These are phyloP conservation scores for Solenopsis fugax DNA, from an alignment of 1,140 invertebrate genomes.

Conservation along the genomic window DNA sequence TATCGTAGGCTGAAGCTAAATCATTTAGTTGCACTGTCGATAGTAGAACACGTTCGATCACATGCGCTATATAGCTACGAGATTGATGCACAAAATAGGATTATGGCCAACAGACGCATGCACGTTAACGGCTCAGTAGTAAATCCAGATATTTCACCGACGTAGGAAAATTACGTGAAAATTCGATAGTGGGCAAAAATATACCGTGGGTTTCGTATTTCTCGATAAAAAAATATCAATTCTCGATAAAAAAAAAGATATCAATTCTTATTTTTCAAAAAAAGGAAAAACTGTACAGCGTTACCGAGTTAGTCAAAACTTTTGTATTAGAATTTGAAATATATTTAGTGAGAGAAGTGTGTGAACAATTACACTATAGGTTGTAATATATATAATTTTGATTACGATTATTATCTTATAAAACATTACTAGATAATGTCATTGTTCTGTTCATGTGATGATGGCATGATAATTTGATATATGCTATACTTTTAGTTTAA, in stretches of 20 bases:
- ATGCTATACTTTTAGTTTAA: neutral
- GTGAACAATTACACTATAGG: neutral
- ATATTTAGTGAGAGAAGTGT: neutral
- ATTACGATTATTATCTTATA: constrained; percentile 6
- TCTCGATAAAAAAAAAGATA: constrained; percentile 29
- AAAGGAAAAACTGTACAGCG: neutral
- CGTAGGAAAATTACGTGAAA: constrained; percentile 49
- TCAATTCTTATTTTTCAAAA: neutral
- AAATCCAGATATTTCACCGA: constrained; percentile 63
- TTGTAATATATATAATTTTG: neutral
- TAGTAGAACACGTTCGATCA: constrained; percentile 37
- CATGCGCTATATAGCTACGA: constrained; percentile 5
- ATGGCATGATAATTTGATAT: neutral
- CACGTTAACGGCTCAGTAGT: constrained; percentile 60
- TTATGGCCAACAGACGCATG: constrained; percentile 39
- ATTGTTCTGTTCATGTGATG: neutral
- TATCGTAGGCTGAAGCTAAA: neutral
- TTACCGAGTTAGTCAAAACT: constrained; percentile 3
- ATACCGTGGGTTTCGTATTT: neutral
- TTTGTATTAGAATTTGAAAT: neutral
- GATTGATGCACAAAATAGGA: constrained; percentile 49
- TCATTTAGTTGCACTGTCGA: constrained; percentile 2
- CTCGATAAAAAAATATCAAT: constrained; percentile 25
- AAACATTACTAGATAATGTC: neutral
- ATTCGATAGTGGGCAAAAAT: constrained; percentile 14